Percentiles rank a stretch among this genome's conserved stretches.
Evolutionary conservation across 1,140 invertebrate species (phyloP).

Genomic region (Saccostrea glomerata): DNA sequence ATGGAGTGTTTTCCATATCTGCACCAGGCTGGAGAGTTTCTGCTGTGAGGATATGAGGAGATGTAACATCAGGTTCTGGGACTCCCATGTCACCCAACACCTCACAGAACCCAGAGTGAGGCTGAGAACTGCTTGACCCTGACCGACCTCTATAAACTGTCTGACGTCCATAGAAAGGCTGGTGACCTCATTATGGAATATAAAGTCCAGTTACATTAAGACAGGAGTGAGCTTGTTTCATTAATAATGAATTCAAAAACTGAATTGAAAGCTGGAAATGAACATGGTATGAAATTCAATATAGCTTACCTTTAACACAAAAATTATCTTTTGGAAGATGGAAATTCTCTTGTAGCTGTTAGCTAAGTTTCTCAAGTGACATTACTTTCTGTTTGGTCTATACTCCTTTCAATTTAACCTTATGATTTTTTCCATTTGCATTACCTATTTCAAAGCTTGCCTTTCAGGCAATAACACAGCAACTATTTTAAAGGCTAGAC

Average conservation of each 20-base stretch:
- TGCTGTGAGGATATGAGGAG: constrained; percentile 11
- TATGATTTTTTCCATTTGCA: no score
- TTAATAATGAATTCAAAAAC: background rate
- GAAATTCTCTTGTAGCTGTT: no score
- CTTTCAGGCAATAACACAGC: background rate
- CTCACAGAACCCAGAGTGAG: constrained; percentile 58
- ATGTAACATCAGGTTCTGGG: constrained; percentile 59
- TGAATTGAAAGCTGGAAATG: background rate
- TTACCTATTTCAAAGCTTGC: no score
- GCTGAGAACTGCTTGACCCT: constrained; percentile 48
- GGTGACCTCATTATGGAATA: constrained; percentile 19
- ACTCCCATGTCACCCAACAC: constrained; percentile 65
- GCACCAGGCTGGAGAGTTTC: constrained; percentile 8
- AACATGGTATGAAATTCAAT: background rate
- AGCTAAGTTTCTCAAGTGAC: no score
- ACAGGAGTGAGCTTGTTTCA: background rate
- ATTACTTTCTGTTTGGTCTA: no score
- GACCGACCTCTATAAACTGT: constrained; percentile 30
- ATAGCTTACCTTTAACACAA: background rate
- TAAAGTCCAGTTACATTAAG: constrained; percentile 53
- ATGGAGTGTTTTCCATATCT: constrained; percentile 30
- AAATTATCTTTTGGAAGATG: background rate
- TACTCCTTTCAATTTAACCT: no score
- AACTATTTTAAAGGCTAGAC: background rate
- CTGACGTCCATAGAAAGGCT: constrained; percentile 41